Conservation (phyloP, 1,140 invertebrate genomes). For the Leguminivora glycinivorella region DNA sequence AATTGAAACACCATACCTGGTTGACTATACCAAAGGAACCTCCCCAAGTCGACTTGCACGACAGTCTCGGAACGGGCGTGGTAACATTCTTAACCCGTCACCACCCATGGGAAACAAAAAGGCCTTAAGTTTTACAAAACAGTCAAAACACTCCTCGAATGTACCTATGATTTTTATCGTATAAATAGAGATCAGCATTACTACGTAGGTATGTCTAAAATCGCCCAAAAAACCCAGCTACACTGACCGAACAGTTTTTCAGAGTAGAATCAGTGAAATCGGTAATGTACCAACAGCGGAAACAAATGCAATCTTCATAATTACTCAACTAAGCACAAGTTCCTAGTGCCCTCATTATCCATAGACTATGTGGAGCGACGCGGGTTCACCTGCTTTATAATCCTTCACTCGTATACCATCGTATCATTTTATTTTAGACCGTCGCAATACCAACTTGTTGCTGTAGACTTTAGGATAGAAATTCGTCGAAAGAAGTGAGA, state of each 20-base stretch:
- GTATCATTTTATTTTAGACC: not conserved
- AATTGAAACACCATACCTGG: too few species aligned
- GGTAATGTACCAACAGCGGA: not conserved
- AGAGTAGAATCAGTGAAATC: conserved; percentile 1
- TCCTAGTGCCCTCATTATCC: conserved; percentile 15
- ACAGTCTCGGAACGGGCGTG: too few species aligned
- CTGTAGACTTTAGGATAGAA: not conserved
- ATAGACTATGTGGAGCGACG: not conserved
- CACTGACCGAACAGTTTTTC: not conserved
- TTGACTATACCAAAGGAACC: too few species aligned
- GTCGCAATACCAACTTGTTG: not conserved
- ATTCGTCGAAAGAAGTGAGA: not conserved
- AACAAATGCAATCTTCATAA: conserved; percentile 2
- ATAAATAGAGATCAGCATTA: too few species aligned
- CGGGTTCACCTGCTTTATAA: not conserved
- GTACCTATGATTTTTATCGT: too few species aligned
- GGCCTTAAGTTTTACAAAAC: too few species aligned
- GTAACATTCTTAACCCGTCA: too few species aligned
- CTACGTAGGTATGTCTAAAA: not conserved
- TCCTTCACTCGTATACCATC: not conserved
- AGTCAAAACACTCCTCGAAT: too few species aligned
- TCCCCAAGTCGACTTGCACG: too few species aligned
- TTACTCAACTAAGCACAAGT: conserved; percentile 2
- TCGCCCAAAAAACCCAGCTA: not conserved
- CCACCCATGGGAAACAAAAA: too few species aligned